A percentile compares a stretch with the other conserved stretches of the same genome.
Evolutionary conservation across 64 coral and sea anemone genomes (phyloP).

Genomic region (Trachythela sp.): DNA sequence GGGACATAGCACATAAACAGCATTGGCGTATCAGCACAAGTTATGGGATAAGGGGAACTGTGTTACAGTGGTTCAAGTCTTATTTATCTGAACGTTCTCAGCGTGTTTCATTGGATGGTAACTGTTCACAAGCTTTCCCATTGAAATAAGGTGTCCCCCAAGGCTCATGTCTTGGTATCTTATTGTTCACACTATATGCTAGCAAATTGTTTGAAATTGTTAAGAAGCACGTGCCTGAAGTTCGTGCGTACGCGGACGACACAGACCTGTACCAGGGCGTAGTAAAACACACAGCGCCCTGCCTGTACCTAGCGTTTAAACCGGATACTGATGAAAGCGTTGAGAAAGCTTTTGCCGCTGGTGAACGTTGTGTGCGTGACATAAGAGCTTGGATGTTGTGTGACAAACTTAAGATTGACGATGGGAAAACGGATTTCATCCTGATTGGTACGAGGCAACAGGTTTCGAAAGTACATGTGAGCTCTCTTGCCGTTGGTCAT

Average conservation of each 20-base stretch:
- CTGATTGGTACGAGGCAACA: conserved; percentile 16
- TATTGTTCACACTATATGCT: conserved; percentile 15
- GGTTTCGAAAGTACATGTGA: conserved; percentile 14
- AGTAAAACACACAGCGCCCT: too few relatives aligned
- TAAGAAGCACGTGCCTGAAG: conserved; percentile 9
- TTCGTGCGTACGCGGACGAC: background rate
- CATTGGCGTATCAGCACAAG: too few relatives aligned
- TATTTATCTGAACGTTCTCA: too few relatives aligned
- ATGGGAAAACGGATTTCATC: conserved; percentile 18
- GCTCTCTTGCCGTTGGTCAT: background rate
- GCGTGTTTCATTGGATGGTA: conserved; percentile 25
- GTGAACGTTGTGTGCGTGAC: background rate
- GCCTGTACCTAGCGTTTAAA: conserved; percentile 26
- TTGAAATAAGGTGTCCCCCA: conserved; percentile 30
- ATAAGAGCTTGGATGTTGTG: conserved; percentile 23
- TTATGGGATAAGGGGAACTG: too few relatives aligned
- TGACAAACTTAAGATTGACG: conserved; percentile 23
- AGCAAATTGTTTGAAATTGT: conserved; percentile 38
- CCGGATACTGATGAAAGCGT: conserved; percentile 10
- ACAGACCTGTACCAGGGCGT: too few relatives aligned
- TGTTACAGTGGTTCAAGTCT: too few relatives aligned
- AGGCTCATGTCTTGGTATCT: conserved; percentile 20
- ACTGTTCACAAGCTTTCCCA: background rate
- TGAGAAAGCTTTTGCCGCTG: conserved; percentile 23
- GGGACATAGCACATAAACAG: too few relatives aligned